Evolutionary conservation across 2,113 vertebrate genomes (phyloP).

Genomic region (Ageneiosus marmoratus): DNA sequence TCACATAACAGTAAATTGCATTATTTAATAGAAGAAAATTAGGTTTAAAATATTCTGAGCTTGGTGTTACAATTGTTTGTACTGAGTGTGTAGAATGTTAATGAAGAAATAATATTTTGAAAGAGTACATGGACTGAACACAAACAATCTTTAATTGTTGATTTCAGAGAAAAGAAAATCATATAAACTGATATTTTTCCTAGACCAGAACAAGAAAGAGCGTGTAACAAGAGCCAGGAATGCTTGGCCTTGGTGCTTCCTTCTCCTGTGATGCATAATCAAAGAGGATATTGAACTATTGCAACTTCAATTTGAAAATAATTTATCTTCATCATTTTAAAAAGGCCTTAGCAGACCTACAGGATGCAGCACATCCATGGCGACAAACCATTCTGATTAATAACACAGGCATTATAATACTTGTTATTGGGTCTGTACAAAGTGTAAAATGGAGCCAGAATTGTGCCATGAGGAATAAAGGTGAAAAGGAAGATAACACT

Average conservation of each 20-base stretch:
- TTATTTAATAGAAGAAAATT: conserved; percentile 48
- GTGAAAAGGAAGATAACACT: conserved; percentile 1
- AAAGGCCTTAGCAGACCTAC: conserved; percentile 35
- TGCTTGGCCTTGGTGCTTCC: conserved; percentile 1
- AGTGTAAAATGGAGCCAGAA: background rate
- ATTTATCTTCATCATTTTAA: conserved; percentile 52
- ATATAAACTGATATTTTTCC: background rate
- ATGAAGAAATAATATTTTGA: background rate
- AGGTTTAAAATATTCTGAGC: background rate
- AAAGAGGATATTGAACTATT: conserved; percentile 38
- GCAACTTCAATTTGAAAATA: conserved; percentile 31
- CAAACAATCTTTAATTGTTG: background rate
- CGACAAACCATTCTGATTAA: conserved; percentile 56
- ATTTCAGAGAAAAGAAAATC: background rate
- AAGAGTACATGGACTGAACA: background rate
- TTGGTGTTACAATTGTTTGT: background rate
- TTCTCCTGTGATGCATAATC: background rate
- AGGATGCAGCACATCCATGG: conserved; percentile 50
- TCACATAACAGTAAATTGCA: conserved; percentile 62
- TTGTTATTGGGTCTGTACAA: conserved; percentile 51
- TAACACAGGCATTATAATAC: conserved; percentile 58
- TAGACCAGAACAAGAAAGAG: background rate
- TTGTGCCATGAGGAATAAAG: conserved; percentile 18
- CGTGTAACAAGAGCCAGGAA: conserved; percentile 10
- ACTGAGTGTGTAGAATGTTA: background rate